phyloP scores from a whole-genome alignment of 1,140 invertebrate genomes.

The Trypoxylus dichotomus region DNA sequence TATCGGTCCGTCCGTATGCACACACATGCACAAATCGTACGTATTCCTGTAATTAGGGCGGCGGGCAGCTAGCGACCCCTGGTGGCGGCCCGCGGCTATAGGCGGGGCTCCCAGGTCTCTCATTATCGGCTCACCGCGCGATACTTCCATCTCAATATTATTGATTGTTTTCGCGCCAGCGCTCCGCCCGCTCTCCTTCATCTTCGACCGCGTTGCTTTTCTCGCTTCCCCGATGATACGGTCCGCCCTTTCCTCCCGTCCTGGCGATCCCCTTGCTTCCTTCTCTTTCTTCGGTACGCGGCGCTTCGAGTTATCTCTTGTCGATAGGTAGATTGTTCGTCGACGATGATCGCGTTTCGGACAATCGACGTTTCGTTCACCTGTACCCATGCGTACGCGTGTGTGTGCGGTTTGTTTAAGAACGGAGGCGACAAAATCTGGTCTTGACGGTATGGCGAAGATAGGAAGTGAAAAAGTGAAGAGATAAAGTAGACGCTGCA shows the following conservation, averaged over 20 bases:
- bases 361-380: too few species aligned
- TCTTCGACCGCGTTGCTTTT: background rate
- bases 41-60: conserved; percentile 46
- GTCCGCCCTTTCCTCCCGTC: background rate
- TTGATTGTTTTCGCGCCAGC: conserved; percentile 47
- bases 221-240: background rate
- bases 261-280: background rate
- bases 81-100: conserved; percentile 37
- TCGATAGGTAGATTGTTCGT: background rate
- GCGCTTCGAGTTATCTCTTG: background rate
- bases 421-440: conserved; percentile 40
- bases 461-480: background rate
- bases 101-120: conserved; percentile 44
- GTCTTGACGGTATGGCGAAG: background rate
- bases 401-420: conserved; percentile 40
- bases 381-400: background rate
- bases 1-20: background rate
- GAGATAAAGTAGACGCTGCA: background rate
- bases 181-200: conserved; percentile 32
- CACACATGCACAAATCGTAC: background rate
- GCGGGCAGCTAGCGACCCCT: conserved; percentile 38
- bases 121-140: conserved; percentile 51
- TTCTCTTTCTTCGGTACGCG: background rate
- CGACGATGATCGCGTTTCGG: too few species aligned
- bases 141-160: conserved; percentile 48